phyloP scores from a whole-genome alignment of 2,113 vertebrate species.

The Centropus unirufus region DNA sequence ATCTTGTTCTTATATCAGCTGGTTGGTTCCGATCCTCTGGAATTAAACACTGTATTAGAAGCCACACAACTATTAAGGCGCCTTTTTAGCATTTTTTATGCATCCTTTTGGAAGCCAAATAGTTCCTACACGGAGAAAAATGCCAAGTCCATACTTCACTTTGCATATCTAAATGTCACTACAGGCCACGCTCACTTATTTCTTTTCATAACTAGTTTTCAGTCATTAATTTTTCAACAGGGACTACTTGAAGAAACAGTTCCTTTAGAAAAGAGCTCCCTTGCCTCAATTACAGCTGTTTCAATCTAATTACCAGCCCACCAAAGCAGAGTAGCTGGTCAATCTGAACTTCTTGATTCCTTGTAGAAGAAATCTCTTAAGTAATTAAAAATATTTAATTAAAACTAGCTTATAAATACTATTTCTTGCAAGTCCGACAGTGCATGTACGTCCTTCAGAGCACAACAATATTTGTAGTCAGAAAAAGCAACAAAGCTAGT shows the following conservation, averaged over 20 bases:
- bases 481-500: neutral
- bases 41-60: neutral
- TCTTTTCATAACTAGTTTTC: neutral
- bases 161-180: neutral
- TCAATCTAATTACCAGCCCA: neutral
- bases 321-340: neutral
- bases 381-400: neutral
- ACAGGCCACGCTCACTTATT: neutral
- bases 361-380: neutral
- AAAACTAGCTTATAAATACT: neutral
- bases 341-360: neutral
- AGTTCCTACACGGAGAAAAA: neutral
- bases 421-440: neutral
- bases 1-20: neutral
- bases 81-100: neutral
- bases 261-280: neutral
- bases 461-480: neutral
- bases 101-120: neutral
- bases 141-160: neutral
- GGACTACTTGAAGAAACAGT: neutral
- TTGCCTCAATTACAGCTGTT: neutral
- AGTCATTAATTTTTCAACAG: neutral
- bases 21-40: neutral
- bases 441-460: neutral
- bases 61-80: neutral